phyloP scores from a whole-genome alignment of 2,797 vertebrate genomes.

The Scyliorhinus canicula region DNA sequence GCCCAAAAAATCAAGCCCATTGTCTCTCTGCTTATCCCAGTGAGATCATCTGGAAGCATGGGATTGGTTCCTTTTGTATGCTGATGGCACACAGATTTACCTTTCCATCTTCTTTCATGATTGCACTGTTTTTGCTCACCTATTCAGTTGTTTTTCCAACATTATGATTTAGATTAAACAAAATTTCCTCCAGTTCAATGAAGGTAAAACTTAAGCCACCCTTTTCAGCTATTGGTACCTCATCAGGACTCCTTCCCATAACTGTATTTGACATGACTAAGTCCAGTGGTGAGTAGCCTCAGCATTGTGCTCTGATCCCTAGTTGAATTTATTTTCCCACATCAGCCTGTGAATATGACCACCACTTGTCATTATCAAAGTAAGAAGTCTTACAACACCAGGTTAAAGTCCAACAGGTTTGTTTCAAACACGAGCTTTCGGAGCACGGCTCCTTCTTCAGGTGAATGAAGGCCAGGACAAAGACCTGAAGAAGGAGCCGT shows the following conservation, averaged over 20 bases:
- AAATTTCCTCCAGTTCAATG: neutral
- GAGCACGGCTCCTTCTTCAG: too few species aligned
- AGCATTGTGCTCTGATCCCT: neutral
- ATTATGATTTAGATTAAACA: neutral
- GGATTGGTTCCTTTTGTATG: neutral
- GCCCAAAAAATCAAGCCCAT: too few species aligned
- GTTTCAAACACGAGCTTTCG: too few species aligned
- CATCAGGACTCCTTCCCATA: neutral
- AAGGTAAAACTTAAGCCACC: neutral
- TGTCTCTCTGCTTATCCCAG: neutral
- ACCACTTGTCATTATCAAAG: neutral
- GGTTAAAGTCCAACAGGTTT: too few species aligned
- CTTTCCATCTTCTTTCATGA: neutral
- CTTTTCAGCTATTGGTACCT: neutral
- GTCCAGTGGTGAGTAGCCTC: too few species aligned
- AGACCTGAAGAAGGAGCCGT: too few species aligned
- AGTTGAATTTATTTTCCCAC: neutral
- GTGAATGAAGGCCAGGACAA: too few species aligned
- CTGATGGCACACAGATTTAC: too few species aligned
- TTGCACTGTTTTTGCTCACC: neutral
- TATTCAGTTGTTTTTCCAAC: neutral
- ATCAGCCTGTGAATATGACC: neutral
- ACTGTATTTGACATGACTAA: neutral
- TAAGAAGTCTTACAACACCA: too few species aligned
- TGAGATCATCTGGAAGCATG: neutral